Base-by-base conservation (phyloP, 1,140 invertebrate species). In the Pantala flavescens region DNA sequence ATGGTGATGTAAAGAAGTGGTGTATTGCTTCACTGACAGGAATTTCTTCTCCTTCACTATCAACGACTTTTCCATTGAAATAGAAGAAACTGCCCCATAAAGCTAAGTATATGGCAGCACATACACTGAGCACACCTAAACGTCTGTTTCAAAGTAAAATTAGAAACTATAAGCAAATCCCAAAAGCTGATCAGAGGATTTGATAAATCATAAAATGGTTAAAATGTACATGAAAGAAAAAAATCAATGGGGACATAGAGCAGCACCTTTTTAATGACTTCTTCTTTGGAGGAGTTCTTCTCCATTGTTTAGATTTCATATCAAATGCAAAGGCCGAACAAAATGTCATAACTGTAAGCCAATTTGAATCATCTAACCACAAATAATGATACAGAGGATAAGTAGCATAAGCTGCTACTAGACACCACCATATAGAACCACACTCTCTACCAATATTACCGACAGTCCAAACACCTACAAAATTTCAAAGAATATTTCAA, bases 1-100 rank as follows among this genome's bases (percentile, higher is more conserved):
- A 87, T 14, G 94, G 93, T 12, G 94, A 96, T 0, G 92, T 94
- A 74, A 97, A 90, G 80, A 98, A 95, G 82, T 98, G 93, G 77
- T 91, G 87, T 0, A 96, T 77, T 0, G 95, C 94, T 81, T 97
- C 95, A 73, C 93, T 88, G 9, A 96, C 82, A 74, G 93, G 94
- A 0, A 96, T 89, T 80, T 93, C 90, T 78, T 96, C 93, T 7
- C 94, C 95, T 76, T 96, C 90, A 73, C 89, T 90, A 79, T 95
- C 93, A 0, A 90, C 91, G 19, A 98, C 85, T 70, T 88, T 91
- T 16, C 93, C 93, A 81, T 97, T 97, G 82, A 96, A 97, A 82
- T 94, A 96, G 19, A 98, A 83, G 76, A 90, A 94, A 28, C 90
- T 90, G 24, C 83, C 81, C 90, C 91, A 93, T 0, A 97, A 78